Base-by-base conservation (phyloP, 2,797 vertebrate genomes). In the Hafferia zeledoni region DNA sequence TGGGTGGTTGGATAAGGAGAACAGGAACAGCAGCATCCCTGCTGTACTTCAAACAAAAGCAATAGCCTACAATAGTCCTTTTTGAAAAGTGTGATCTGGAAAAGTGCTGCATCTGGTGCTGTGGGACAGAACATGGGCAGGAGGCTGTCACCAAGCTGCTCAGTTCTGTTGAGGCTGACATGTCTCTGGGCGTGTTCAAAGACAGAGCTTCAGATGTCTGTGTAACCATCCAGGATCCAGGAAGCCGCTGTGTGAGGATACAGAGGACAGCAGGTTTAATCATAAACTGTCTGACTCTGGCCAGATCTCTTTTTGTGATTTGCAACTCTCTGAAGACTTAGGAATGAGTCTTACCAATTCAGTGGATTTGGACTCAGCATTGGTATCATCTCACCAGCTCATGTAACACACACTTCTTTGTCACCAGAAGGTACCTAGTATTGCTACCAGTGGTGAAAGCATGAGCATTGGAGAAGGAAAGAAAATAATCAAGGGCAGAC, bases 111-210 rank as follows among this genome's bases (percentile, higher is more conserved):
- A 23, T 77, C 59, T 93, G 60, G 77, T 63, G 37, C 63, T 55
- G 35, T 23, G 31, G 43, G 47, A 76, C 75, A 76, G 63, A 56
- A 37, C 2, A 9, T 4, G 44, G 63, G 28, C 61, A 50, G 33
- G 67, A 83, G 81, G 43, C 69, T 86, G 72, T 83, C 61, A 50
- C 69, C 1, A 8, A 90, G 80, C 67, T 90, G 39, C 89, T 78
- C 24, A 8, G 49, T 44, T 77, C 44, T 60, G 77, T 67, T 13
- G 37, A 60, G 33, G 46, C 7, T 82, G 70, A 74, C 47, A 7
- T 12, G 23, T 44, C 75, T 55, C 56, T 13, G 8, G 47, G 63
- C 55, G 44, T 4, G 3, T 50, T 63, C 28, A 76, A 41, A 87
- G 35, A 50, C 35, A 89, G 39, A 83, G 50, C n/a, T 90, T 83